phyloP scores from a whole-genome alignment of 2,888 invertebrate species.

The Parnassius orleans region DNA sequence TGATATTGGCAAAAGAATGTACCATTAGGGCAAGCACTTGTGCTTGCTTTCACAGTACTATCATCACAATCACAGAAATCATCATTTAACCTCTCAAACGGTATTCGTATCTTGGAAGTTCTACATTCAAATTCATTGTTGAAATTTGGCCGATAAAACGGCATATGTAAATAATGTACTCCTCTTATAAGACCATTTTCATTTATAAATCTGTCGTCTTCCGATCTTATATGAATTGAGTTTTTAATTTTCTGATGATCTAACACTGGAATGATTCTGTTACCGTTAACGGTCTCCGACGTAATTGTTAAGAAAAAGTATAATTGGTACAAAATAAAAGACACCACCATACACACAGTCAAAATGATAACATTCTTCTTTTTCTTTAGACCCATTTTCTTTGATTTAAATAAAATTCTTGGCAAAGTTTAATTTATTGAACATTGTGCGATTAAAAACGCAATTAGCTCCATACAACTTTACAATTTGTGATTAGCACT shows the following conservation, averaged over 20 bases:
- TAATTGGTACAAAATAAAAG: conserved; percentile 68
- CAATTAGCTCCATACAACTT: too few relatives aligned
- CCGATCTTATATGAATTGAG: conserved; percentile 51
- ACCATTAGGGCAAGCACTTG: conserved; percentile 92
- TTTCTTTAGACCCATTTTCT: conserved; percentile 56
- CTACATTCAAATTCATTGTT: conserved; percentile 69
- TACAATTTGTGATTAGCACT: too few relatives aligned
- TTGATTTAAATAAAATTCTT: not conserved
- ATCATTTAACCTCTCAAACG: conserved; percentile 84
- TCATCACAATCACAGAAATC: conserved; percentile 93
- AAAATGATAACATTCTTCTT: conserved; percentile 67
- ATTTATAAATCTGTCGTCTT: conserved; percentile 63
- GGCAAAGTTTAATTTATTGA: too few relatives aligned
- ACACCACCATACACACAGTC: conserved; percentile 53
- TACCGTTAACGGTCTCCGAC: conserved; percentile 49
- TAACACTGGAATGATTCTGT: conserved; percentile 48
- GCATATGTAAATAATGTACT: conserved; percentile 55
- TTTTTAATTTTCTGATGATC: conserved; percentile 48
- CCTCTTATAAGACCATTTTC: conserved; percentile 67
- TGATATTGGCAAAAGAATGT: conserved; percentile 89
- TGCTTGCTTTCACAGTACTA: conserved; percentile 90
- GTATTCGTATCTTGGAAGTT: conserved; percentile 54
- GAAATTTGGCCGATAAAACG: conserved; percentile 60
- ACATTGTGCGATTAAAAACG: too few relatives aligned
- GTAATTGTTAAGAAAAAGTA: conserved; percentile 67